Evolutionary conservation across 2,113 vertebrate genomes (phyloP), one percentile per base, ranked within the genome.

Genomic region (Rhinolophus sinicus): DNA sequence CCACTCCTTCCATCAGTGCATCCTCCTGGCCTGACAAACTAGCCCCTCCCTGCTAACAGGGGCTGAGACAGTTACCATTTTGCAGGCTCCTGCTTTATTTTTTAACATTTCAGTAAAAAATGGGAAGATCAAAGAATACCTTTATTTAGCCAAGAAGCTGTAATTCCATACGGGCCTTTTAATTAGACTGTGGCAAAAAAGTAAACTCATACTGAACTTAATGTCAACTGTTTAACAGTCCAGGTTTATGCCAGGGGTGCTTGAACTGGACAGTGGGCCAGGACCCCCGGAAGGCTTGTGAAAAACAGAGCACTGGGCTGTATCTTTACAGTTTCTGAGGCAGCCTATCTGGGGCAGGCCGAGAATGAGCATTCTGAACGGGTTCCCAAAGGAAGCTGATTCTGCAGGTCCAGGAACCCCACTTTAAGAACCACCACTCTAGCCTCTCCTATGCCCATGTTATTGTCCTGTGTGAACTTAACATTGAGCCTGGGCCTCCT

Each of bases 61-160:
- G 11, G 28, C 47, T 9, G 38, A 47, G n/a, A 56, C 4, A 26
- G 75, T 77, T 82, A 69, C 0, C 21, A 72, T 60, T 88, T 92
- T 88, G 9, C 19, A 56, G 47, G 28, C 64, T 85, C 52, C 40
- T 56, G 38, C 44, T 65, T 95, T 82, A 40, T 54, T 90, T 76
- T 96, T 96, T 60, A 62, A 78, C 78, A 83, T 80, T 85, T 97
- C 52, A 58, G 69, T 40, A 50, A 50, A 47, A 92, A 91, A 94
- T 9, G 15, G n/a, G 60, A 69, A 52, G 76, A 94, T 97, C 92
- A 89, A 93, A 97, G 83, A 54, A 19, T 30, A 64, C n/a, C 33
- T 84, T 62, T 81, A 67, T 65, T 16, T 54, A 72, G 65, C 64
- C 88, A 88, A 50, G 24, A 44, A 90, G 56, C 47, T 75, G 10